Conservation (phyloP, 2,113 vertebrate species). For the Phalacrocorax carbo region DNA sequence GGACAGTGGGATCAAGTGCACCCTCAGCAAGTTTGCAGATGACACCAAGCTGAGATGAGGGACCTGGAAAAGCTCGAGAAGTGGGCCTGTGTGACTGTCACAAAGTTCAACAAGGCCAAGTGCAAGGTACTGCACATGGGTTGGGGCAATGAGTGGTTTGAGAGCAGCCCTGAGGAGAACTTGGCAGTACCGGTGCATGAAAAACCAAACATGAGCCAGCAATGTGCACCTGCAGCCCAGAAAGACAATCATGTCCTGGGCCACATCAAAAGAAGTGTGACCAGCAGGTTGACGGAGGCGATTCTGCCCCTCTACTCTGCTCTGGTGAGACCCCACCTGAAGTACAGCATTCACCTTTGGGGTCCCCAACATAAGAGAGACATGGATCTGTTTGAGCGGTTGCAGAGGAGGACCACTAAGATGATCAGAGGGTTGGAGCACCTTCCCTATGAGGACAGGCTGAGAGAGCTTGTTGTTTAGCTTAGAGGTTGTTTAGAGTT, state of each 20-base stretch:
- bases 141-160: no score
- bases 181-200: no score
- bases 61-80: not conserved
- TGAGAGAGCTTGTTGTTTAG: not conserved
- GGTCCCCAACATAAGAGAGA: not conserved
- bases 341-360: no score
- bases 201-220: no score
- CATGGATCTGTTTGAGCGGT: fast-evolving
- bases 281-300: no score
- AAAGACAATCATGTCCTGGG: no score
- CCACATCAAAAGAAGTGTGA: no score
- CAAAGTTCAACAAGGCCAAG: not conserved
- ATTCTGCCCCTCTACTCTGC: not conserved
- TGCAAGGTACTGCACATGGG: not conserved
- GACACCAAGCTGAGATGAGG: not conserved
- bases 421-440: not conserved
- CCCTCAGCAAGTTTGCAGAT: no score
- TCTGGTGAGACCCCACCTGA: not conserved
- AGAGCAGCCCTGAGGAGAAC: not conserved
- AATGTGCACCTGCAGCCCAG: no score
- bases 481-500: not conserved
- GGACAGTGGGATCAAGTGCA: not conserved
- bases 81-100: not conserved
- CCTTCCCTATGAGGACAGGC: not conserved
- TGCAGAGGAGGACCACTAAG: not conserved